Evolutionary conservation across 2,113 vertebrate genomes (phyloP).

Genomic region (Psophia crepitans): DNA sequence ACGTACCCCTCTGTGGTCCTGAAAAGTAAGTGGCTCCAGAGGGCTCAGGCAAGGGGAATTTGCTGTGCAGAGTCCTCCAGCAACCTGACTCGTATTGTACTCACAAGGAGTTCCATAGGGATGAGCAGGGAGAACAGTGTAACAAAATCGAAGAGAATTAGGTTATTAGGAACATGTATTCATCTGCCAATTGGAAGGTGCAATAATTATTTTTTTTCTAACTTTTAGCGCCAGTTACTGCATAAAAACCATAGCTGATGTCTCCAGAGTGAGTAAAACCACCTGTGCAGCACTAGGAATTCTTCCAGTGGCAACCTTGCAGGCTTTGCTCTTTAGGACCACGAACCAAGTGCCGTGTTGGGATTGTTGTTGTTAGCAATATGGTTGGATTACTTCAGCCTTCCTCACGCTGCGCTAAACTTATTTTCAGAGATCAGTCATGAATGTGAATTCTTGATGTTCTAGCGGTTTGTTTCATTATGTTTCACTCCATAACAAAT

Average conservation of each 20-base stretch:
- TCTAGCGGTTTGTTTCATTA: background rate
- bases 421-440: background rate
- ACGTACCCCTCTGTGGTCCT: background rate
- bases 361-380: background rate
- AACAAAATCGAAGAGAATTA: background rate
- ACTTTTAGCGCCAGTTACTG: background rate
- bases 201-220: background rate
- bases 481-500: background rate
- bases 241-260: background rate
- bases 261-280: background rate
- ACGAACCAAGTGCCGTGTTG: background rate
- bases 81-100: background rate
- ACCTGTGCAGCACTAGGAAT: background rate
- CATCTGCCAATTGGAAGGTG: background rate
- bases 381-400: background rate
- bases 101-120: background rate
- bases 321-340: background rate
- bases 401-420: background rate
- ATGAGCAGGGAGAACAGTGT: background rate
- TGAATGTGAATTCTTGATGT: background rate
- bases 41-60: background rate
- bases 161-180: background rate
- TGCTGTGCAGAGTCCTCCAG: background rate
- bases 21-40: background rate
- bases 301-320: background rate